Evolutionary conservation across 2,113 vertebrate genomes (phyloP).

Genomic region (Engystomops pustulosus): DNA sequence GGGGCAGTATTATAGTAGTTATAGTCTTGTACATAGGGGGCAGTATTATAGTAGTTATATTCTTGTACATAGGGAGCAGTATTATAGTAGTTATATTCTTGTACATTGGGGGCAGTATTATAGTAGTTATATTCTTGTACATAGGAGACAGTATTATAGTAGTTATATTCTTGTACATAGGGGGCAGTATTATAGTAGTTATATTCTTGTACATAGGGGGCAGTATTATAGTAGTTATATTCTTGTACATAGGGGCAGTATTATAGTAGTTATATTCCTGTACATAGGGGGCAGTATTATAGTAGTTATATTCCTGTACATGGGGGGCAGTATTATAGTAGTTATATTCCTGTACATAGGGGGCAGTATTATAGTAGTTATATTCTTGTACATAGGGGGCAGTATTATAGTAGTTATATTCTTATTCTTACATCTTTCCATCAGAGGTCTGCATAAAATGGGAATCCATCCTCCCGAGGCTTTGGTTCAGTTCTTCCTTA

Average conservation of each 20-base stretch:
- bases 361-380: slow-evolving; percentile 1
- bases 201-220: slow-evolving; percentile 1
- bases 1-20: background rate
- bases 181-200: slow-evolving; percentile 5
- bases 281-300: slow-evolving; percentile 5
- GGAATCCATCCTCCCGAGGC: no score
- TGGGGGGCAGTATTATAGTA: no score
- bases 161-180: slow-evolving; percentile 14
- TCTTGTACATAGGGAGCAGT: slow-evolving; percentile 6
- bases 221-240: slow-evolving; percentile 1
- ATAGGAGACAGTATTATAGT: slow-evolving; percentile 5
- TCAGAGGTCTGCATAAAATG: no score
- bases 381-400: background rate
- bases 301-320: slow-evolving; percentile 7
- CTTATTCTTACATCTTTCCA: background rate
- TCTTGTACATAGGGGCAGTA: slow-evolving; percentile 1
- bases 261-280: slow-evolving; percentile 18
- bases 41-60: slow-evolving; percentile 21
- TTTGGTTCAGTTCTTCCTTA: no score
- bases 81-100: slow-evolving; percentile 17
- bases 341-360: background rate
- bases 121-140: slow-evolving; percentile 8
- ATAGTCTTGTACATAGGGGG: background rate
- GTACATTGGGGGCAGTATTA: background rate
- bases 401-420: slow-evolving; percentile 12